Evolutionary conservation across 2,113 vertebrate species (phyloP).

Genomic region (Silurus meridionalis): DNA sequence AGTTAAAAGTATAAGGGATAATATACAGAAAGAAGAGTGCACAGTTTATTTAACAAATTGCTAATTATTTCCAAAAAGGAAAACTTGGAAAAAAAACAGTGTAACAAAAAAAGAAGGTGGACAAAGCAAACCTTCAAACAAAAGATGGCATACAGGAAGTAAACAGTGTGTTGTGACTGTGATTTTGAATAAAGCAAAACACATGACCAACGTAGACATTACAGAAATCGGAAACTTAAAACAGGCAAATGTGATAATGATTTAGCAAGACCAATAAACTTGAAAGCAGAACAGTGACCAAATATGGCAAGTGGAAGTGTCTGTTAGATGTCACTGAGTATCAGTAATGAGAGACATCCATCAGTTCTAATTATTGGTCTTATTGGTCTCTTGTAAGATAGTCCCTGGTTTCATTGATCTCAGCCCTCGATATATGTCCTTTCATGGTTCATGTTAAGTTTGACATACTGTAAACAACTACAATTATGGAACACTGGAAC

Average conservation of each 20-base stretch:
- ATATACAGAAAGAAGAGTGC: background rate
- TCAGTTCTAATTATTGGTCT: background rate
- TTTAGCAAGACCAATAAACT: background rate
- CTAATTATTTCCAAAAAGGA: background rate
- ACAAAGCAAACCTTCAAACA: background rate
- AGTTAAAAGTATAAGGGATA: background rate
- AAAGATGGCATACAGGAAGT: background rate
- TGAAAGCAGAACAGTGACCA: constrained; percentile 5
- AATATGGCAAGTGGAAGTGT: background rate
- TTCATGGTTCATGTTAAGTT: constrained; percentile 1
- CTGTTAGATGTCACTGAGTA: constrained; percentile 10
- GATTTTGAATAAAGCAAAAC: constrained; percentile 1
- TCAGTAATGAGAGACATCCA: constrained; percentile 4
- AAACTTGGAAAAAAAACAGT: background rate
- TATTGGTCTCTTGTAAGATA: background rate
- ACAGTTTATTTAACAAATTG: background rate
- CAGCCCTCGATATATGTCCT: background rate
- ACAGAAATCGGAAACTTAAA: constrained; percentile 20
- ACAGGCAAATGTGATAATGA: constrained; percentile 18
- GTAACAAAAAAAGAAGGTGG: background rate
- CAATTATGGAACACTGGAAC: background rate
- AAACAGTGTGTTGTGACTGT: background rate
- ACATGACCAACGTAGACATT: constrained; percentile 3
- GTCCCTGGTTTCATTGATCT: background rate
- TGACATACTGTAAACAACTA: constrained; percentile 23